Evolutionary conservation across 2,113 vertebrate genomes (phyloP), one percentile per base, ranked within the genome.

Genomic region (Pica pica): DNA sequence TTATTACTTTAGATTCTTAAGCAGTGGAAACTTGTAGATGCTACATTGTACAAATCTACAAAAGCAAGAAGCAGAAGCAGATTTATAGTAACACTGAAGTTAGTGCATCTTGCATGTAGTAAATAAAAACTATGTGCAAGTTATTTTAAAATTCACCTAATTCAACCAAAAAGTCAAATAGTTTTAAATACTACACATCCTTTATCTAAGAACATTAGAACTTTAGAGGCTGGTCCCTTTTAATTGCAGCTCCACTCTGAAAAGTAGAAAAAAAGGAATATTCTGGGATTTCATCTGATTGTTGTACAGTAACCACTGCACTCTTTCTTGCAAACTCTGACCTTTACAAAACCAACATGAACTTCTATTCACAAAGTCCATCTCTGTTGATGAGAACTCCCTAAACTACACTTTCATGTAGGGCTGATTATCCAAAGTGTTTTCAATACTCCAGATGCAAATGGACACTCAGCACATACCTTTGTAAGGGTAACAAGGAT

Each of bases 351-450:
- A 42, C 21, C 57, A 69, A 33, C 41, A 13, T 1, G 21, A 59
- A 41, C 49, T 68, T 87, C 56, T n/a, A 23, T 63, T 83, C n/a
- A 57, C 39, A n/a, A n/a, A n/a, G 27, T 56, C 41, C 31, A 27
- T 41, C 37, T 74, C 21, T 56, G 37, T 30, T 20, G 63, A 15
- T 55, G n/a, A 59, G 41, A 26, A 23, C 42, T 60, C 44, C 42
- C 37, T 39, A 5, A 44, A 16, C 15, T 26, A 11, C 6, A 37
- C 26, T 30, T 53, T 37, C 49, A n/a, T 0, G 0, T 2, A 27
- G 59, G 49, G 56, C 19, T 64, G 78, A 16, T 24, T 31, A 60
- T 31, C 46, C 37, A 18, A 24, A 61, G 26, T 27, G 30, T 71
- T 74, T 42, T 21, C 67, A 53, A 13, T 30, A 4, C 55, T 75